phyloP scores from a whole-genome alignment of 2,888 invertebrate genomes.

The Nomada hirtipes region DNA sequence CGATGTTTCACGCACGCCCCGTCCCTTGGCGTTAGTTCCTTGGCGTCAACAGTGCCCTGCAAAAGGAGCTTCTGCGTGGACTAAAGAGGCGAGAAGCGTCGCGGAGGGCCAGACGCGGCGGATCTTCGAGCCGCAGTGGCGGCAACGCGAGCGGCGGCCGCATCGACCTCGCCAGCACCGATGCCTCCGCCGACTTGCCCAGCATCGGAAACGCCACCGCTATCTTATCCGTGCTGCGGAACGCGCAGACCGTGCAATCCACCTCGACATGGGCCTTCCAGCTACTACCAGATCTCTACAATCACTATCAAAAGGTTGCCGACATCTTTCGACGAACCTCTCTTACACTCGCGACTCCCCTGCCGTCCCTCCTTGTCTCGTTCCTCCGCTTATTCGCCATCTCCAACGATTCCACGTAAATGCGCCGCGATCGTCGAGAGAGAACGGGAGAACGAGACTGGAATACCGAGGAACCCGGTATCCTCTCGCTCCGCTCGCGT shows the following conservation, averaged over 20 bases:
- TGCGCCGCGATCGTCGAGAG: no score
- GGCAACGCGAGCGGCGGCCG: neutral
- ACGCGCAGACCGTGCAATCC: conserved; percentile 60
- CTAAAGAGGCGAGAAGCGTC: conserved; percentile 77
- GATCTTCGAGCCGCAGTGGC: conserved; percentile 18
- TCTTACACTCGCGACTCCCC: neutral
- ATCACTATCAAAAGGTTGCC: conserved; percentile 93
- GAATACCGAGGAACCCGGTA: no score
- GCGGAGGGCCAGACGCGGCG: conserved; percentile 34
- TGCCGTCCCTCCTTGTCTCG: no score
- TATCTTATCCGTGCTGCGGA: conserved; percentile 31
- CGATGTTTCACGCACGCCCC: conserved; percentile 77
- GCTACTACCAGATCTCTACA: conserved; percentile 93
- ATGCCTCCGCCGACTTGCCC: neutral
- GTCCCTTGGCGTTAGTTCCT: conserved; percentile 76
- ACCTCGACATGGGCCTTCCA: conserved; percentile 92
- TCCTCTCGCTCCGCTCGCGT: neutral
- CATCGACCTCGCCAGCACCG: neutral
- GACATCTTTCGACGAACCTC: conserved; percentile 42
- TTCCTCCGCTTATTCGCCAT: no score
- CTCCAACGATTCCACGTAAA: no score
- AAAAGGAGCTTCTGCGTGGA: conserved; percentile 82
- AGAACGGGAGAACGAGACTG: no score
- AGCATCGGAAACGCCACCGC: neutral
- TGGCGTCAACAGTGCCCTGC: conserved; percentile 81